Evolutionary conservation across 2,888 invertebrate species (phyloP), one percentile per base, ranked within the genome.

Genomic region (Sesamia inferens): DNA sequence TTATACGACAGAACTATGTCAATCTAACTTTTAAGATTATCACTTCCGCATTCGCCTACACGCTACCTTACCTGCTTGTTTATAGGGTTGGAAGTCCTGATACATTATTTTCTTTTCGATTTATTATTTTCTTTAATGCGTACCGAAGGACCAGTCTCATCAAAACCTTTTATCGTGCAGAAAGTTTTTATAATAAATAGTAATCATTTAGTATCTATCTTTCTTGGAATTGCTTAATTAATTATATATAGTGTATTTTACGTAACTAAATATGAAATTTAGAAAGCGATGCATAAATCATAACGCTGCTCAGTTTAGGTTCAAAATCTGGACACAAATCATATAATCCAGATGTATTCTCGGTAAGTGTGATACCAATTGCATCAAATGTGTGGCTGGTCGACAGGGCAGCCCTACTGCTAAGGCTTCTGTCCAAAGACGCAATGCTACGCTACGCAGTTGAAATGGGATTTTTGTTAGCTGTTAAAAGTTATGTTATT

Each of bases 21-120:
- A 94, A 95, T 96, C 94, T 94, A 94, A 95, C 94, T 95, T 96
- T 94, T 94, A 94, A 94, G 94, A 94, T 95, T 94, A 94, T 95
- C 93, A 93, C 93, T 94, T 94, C 94, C 93, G 90, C 88, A 88
- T 92, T 91, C 90, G 92, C 92, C 93, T 94, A 92, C 87, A 87
- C 77, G 81, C 88, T 89, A 85, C 74, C 87, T 91, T 93, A 93
- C 93, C 94, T 94, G 92, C 90, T 91, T 87, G 83, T 87, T 87
- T 84, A 75, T 91, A 93, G 92, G 92, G 92, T 82, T 92, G 92
- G 73, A 79, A 86, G 82, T 79, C 76, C 76, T 63, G 42, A 68
- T 62, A 54, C 63, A 54, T 13, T 31, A 31, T 31, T 31, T 31
- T 3, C 61, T n/a, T 8, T 5, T 22, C 51, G 2, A 59, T 54